Base-by-base conservation (phyloP, 2,797 vertebrate genomes). In the Gadopsis marmoratus region DNA sequence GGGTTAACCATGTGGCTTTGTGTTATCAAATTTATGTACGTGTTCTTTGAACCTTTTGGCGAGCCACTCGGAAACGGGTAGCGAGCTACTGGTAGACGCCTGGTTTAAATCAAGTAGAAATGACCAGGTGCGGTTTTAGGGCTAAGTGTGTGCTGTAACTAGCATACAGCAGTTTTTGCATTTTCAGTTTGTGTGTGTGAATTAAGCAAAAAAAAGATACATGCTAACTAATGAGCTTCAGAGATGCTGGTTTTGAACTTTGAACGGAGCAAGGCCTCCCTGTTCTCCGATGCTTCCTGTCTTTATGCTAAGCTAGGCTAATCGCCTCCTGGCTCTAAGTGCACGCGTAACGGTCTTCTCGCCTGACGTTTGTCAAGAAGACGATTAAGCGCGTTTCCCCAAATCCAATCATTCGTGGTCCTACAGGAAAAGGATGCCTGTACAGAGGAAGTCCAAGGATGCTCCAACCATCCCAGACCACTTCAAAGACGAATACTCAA, bases 401-500 rank as follows among this genome's bases (percentile, higher is more conserved):
- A 17, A 64, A 54, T 39, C 37, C 37, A 11, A 39, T 37, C 4
- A 21, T 23, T 3, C 69, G 0, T 64, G 9, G n/a, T 53, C 3
- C 7, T 19, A 5, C 78, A 94, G 93, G 66, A 87, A 72, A 71
- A 87, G 87, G 53, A 3, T 2, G 0, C 14, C 75, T 1, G 61
- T 76, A 7, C 21, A n/a, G 21, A 87, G 70, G 9, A 43, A 50
- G 35, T 51, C 60, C 10, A 79, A 77, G 33, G 82, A 74, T 7
- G n/a, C 76, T 9, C 12, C 59, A 0, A 0, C 16, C 0, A 5
- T 61, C 70, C 71, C 60, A 5, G 75, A 83, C 61, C 53, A 31
- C 13, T 29, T 69, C 10, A 23, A 37, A 17, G 90, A 94, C 0
- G 93, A 88, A 31, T 96, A 95, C 84, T 91, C 94, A 0, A 93